Evolutionary conservation across 2,888 invertebrate species (phyloP).

Genomic region (Dryobota labecula): DNA sequence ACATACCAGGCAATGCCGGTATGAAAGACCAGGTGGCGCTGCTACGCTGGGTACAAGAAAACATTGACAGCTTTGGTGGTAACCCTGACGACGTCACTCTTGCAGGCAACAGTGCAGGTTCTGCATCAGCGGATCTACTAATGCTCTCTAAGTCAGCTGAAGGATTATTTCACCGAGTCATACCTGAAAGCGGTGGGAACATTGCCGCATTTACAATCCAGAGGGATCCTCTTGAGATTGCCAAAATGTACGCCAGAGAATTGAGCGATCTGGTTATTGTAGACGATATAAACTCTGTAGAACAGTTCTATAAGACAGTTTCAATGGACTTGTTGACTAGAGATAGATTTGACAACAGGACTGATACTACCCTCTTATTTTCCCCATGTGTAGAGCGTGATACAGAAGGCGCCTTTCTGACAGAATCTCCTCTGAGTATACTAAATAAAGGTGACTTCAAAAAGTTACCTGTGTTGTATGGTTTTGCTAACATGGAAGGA

Average conservation of each 20-base stretch:
- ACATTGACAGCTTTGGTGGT: constrained; percentile 75
- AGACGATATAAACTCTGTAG: too few relatives aligned
- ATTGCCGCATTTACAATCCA: constrained; percentile 67
- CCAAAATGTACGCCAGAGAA: constrained; percentile 70
- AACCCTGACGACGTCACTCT: constrained; percentile 75
- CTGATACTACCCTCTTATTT: constrained; percentile 62
- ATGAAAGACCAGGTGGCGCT: too few relatives aligned
- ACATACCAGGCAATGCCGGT: too few relatives aligned
- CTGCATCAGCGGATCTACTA: constrained; percentile 68
- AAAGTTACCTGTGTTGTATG: constrained; percentile 68
- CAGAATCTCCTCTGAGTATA: constrained; percentile 67
- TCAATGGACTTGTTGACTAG: constrained; percentile 41
- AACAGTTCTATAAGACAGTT: constrained; percentile 73
- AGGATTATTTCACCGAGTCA: constrained; percentile 73
- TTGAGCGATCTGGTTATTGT: too few relatives aligned
- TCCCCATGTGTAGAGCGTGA: constrained; percentile 63
- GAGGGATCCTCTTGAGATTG: constrained; percentile 71
- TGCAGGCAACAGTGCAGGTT: constrained; percentile 72
- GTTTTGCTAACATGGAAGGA: constrained; percentile 70
- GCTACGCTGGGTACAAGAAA: constrained; percentile 74
- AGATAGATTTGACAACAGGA: constrained; percentile 55
- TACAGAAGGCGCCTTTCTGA: neutral
- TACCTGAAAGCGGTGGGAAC: constrained; percentile 73
- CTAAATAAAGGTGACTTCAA: constrained; percentile 67
- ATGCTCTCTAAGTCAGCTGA: constrained; percentile 68